phyloP scores from a whole-genome alignment of 1,140 invertebrate genomes.

The Trichogramma pretiosum region DNA sequence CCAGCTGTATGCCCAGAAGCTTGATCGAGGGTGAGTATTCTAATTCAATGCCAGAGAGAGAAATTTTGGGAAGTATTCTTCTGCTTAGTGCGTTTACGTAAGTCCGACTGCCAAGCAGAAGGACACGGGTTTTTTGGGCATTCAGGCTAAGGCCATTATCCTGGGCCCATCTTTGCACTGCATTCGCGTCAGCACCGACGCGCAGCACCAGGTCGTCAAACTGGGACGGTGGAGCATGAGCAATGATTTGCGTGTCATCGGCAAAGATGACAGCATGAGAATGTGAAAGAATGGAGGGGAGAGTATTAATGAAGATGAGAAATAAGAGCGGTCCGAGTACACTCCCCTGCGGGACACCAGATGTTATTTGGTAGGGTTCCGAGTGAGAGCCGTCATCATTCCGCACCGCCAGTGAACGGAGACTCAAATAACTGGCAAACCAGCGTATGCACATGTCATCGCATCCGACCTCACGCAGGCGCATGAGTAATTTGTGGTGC shows the following conservation, averaged over 20 bases:
- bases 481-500: neutral
- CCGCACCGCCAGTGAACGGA: neutral
- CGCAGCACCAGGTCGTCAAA: neutral
- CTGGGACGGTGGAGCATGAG: neutral
- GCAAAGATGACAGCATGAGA: neutral
- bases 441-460: neutral
- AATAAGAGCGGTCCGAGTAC: neutral
- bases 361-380: neutral
- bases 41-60: no score
- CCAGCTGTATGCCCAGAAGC: no score
- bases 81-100: no score
- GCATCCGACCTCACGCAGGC: neutral
- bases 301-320: neutral
- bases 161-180: neutral
- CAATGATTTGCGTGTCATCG: neutral
- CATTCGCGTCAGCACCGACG: neutral
- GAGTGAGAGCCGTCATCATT: neutral
- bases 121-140: neutral
- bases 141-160: neutral
- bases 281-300: neutral
- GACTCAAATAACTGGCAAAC: neutral
- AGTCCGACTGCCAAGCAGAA: neutral
- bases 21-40: no score
- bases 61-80: no score
- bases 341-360: neutral